Evolutionary conservation across 2,888 invertebrate genomes (phyloP), one percentile per base, ranked within the genome.

Genomic region (Acheta domesticus): DNA sequence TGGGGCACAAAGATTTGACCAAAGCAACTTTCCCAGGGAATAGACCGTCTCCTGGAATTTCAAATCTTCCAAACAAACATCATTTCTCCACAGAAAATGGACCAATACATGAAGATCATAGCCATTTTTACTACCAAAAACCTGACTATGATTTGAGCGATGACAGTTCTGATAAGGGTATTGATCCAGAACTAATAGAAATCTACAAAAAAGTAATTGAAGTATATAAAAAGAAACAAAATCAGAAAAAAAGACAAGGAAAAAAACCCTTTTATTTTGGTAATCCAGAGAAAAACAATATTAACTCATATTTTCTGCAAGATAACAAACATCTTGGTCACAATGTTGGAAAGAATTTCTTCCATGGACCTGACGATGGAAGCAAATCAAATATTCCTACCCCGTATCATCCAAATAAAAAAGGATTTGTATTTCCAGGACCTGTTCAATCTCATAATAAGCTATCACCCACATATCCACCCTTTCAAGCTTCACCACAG

Each of bases 401-500:
- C 2, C 12, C 16, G 8, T 36, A 36, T 36, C 62, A 62, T 62
- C 62, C 14, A 62, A 62, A 62, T n/a, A 62, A 62, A 62, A 62
- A 14, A 3, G 16, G n/a, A 62, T n/a, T 19, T 62, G n/a, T 62
- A 62, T 62, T 62, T 62, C n/a, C 62, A 19, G 62, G 62, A 62
- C 62, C 62, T 4, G n/a, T 14, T 19, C 16, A 19, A 19, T 5
- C n/a, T 11, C 14, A 62, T 19, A 62, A 62, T 62, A n/a, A 14
- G n/a, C 14, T 11, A 62, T 62, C 62, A 19, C 16, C 16, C 12
- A 20, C 12, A 20, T 8, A n/a, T 16, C 12, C 14, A 11, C 36
- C 76, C 12, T 82, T 83, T 81, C 79, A 79, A 85, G 86, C 85
- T 85, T 86, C 85, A 84, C 85, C 81, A 81, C 83, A 81, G 85